Evolutionary conservation across 2,113 vertebrate genomes (phyloP).

Genomic region (Gallinago jamesoni): DNA sequence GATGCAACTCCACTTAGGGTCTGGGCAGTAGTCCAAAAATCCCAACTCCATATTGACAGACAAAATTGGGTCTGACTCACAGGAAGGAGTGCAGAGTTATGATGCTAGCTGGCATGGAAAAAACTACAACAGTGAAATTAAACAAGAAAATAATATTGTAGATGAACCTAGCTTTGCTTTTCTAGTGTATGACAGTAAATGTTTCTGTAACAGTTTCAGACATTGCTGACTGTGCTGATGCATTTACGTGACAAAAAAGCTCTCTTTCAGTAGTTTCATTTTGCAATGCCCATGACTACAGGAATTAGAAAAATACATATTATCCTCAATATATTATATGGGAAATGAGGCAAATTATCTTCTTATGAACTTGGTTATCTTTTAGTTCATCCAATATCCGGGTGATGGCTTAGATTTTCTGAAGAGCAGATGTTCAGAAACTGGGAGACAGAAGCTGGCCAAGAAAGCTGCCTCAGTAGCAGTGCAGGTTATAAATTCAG

Average conservation of each 20-base stretch:
- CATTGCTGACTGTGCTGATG: not conserved
- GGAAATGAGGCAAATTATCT: not conserved
- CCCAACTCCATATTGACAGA: not conserved
- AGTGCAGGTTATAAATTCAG: slow-evolving; percentile 48
- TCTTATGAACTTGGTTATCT: not conserved
- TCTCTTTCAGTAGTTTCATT: not conserved
- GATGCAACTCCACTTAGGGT: not conserved
- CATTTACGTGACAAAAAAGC: not conserved
- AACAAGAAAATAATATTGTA: not conserved
- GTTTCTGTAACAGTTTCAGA: not conserved
- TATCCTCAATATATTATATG: not conserved
- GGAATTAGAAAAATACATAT: not conserved
- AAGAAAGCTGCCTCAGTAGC: slow-evolving; percentile 30
- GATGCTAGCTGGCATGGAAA: not conserved
- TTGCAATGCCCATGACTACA: not conserved
- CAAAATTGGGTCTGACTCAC: not conserved
- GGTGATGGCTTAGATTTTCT: slow-evolving; percentile 20
- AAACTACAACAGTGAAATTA: not conserved
- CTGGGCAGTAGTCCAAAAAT: slow-evolving; percentile 18
- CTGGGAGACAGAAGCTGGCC: slow-evolving; percentile 1
- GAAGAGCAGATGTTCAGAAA: slow-evolving; percentile 43
- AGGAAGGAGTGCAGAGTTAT: not conserved
- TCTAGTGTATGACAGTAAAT: not conserved
- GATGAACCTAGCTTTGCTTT: not conserved
- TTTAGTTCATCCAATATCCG: not conserved